Base-by-base conservation (phyloP, 1,140 invertebrate species). In the Dolichoris vasculosae region DNA sequence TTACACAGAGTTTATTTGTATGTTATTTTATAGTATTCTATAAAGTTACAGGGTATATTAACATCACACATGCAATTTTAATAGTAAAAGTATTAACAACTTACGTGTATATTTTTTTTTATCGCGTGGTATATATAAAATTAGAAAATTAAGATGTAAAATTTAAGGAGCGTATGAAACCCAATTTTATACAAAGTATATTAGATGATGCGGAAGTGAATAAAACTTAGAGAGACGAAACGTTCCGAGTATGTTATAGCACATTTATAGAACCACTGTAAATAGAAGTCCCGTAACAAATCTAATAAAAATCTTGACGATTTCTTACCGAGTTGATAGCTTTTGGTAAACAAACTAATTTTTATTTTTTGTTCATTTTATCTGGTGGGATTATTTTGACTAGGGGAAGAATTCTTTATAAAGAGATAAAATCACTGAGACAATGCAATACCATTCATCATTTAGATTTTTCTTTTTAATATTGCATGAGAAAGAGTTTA, bases 201-300 rank as follows among this genome's bases (percentile, higher is more conserved):
- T 43, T 73, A 73, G 69, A 40, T 73, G 69, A 73, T 7, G 38
- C 69, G 40, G 69, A 73, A 73, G 69, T 40, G 38, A 73, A 73
- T 73, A 73, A 73, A 73, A 73, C 20, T 73, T 38, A 38, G 26
- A 40, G 35, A 73, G 69, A 73, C 30, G 40, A 73, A 73, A 7
- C 40, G 6, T 26, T 73, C 30, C 2, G 69, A 43, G 26, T 43
- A n/a, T 73, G 38, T 67, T 73, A 73, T 73, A 43, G 69, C 69
- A 73, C 69, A 73, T 73, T 73, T 73, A 73, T 73, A 73, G 69
- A 73, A 26, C 0, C 26, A 73, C 69, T 73, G 69, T 73, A 73
- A 73, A 73, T 73, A 73, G 69, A 73, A 73, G 69, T 43, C 38
- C 69, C 69, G 7, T 73, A 73, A 73, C 23, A 73, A 73, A 73